A percentile compares a stretch with the other conserved stretches of the same genome.
These are phyloP conservation scores for Pelecanus crispus DNA, from an alignment of 2,113 vertebrate species.

Conservation along the genomic window DNA sequence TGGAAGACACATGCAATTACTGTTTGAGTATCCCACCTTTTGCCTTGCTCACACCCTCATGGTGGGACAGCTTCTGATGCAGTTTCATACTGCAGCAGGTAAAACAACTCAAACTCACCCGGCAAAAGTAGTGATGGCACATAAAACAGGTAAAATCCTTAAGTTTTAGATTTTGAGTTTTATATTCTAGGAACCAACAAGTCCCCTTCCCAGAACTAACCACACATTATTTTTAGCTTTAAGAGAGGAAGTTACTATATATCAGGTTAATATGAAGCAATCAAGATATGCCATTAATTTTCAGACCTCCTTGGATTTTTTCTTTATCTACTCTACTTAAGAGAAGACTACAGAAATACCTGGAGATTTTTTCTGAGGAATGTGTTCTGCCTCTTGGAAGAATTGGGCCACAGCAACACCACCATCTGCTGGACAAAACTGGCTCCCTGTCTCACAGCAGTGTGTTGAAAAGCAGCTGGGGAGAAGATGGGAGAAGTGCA, in stretches of 20 bases:
- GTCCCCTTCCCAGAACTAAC: neutral
- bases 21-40: neutral
- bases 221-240: neutral
- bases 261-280: neutral
- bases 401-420: neutral
- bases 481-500: neutral
- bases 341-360: neutral
- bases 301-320: neutral
- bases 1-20: neutral
- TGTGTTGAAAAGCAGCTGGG: neutral
- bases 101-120: neutral
- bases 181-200: neutral
- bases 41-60: neutral
- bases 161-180: neutral
- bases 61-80: neutral
- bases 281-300: neutral
- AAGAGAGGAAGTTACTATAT: neutral
- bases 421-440: neutral
- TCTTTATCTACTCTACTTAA: neutral
- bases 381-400: neutral
- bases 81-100: neutral
- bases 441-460: neutral
- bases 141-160: neutral
- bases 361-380: neutral
- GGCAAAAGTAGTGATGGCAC: neutral